Base-by-base conservation (phyloP, 1,140 invertebrate species). In the Archivesica marissinica region DNA sequence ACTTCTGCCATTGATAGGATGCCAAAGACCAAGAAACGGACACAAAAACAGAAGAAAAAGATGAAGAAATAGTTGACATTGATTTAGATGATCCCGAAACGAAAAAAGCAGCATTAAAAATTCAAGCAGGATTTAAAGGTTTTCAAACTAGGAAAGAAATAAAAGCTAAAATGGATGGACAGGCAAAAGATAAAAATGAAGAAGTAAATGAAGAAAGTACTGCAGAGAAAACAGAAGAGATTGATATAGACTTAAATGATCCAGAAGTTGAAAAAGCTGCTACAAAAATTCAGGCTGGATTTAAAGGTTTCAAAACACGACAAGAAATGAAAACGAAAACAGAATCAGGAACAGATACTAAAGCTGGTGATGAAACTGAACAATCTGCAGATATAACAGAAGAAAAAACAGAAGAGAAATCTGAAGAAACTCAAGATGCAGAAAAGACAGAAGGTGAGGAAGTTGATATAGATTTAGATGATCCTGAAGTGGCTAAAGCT, bases 81-180 rank as follows among this genome's bases (percentile, higher is more conserved):
- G 89, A 90, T 74, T 76, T 91, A 13, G 94, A 94, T 81, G 95
- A 95, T 90, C 95, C 95, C 4, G 97, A 98, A 89, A 83, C 84
- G 11, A 87, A 88, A 33, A 83, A 86, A 56, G 88, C 90, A 41
- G 89, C 88, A 17, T 39, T 85, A 20, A 88, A 88, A 70, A 92
- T 92, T 78, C 92, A 92, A 76, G 90, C 91, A 15, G 88, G 86
- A 4, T 93, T 90, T 79, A 87, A 88, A 59, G 90, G 91, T 17
- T 87, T 87, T 70, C 87, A 88, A 68, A 87, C 87, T 17, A 68
- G 91, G n/a, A 90, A 91, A 86, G 85, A 89, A n/a, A 25, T 91
- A 15, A 86, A 85, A 75, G n/a, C 61, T 25, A 81, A 70, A 77
- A 74, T 86, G 79, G 86, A 76, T 68, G 82, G 20, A 30, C 50